Evolutionary conservation across 1,140 invertebrate genomes (phyloP), one percentile per base, ranked within the genome.

Genomic region (Euwallacea fornicatus): DNA sequence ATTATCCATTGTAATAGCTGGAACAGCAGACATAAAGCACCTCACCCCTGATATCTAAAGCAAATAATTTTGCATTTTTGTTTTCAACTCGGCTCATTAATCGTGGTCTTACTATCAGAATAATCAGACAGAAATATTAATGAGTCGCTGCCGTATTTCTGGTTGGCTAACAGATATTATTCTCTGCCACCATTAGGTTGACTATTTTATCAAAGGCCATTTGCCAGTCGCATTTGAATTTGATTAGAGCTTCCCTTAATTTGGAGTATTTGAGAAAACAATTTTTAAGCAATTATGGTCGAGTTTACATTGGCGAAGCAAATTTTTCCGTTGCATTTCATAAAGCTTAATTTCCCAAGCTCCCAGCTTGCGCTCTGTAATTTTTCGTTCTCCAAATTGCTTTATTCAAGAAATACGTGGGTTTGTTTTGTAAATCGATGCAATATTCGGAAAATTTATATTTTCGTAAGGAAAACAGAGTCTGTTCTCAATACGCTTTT

Each of bases 1-100:
- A 33, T n/a, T 33, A 33, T 33, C 21, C 21, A 33, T 33, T 33
- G 21, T 33, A 33, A 33, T 33, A 1, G 21, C 21, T 33, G 4
- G 4, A 33, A 33, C 21, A 33, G 21, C 21, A 33, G 21, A 33
- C 21, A 33, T 33, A 33, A 33, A 33, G 21, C 21, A 33, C 21
- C 21, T 33, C 21, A 33, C 21, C 65, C 54, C 65, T 16, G 41
- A 66, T 42, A 66, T 58, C 65, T 66, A 42, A 50, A 55, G 47
- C 67, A 61, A 62, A 42, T 68, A 59, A 59, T 69, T 69, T 54
- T 63, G 42, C 67, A 69, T 62, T 69, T 68, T 69, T 61, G 59
- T 69, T 69, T 69, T 54, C 55, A 69, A 69, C 15, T 69, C 62
- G n/a, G 67, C 62, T 69, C 67, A 69, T 69, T 69, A 69, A 56